Evolutionary conservation across 1,140 invertebrate species (phyloP), one percentile per base, ranked within the genome.

Genomic region (Periplaneta americana): DNA sequence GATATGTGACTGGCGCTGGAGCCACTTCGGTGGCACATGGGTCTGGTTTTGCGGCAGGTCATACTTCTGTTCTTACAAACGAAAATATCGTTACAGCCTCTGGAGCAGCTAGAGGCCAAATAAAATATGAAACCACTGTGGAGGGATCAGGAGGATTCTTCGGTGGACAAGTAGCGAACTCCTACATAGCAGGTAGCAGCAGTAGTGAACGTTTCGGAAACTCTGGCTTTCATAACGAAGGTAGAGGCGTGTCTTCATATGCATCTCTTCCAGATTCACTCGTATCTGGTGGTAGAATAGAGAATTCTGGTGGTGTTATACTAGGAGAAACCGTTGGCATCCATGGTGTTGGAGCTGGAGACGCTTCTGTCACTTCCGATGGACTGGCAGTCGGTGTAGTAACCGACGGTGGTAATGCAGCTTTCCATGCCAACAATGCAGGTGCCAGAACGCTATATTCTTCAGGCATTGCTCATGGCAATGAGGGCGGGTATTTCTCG

Each of bases 211-310:
- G 22, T 81, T 83, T 39, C 82, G 75, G n/a, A 9, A 28, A 66
- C 48, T 75, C 82, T 39, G 84, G 85, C 22, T 85, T 85, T 57
- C 82, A 85, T 32, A 80, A 84, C n/a, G 84, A 85, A 78, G 85
- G 84, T 9, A 37, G 85, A n/a, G 75, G 83, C 11, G 75, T 83
- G 17, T 81, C 85, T 17, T 83, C 81, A 10, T 84, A 83, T 6
- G 83, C 82, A 15, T 82, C 78, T 8, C 39, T 83, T 39, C 84
- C 83, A 5, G 85, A 86, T 79, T 81, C 82, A 34, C 84, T 85
- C 1, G 34, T 84, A 9, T 86, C 85, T 2, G 84, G 85, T 75
- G 75, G 81, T n/a, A 85, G 78, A 28, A 78, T 84, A 34, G 82
- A 66, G 48, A 31, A 18, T 10, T 74, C 48, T 17, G 39, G 80